Evolutionary conservation across 2,113 vertebrate species (phyloP).

Genomic region (Trematocara unimaculatum): DNA sequence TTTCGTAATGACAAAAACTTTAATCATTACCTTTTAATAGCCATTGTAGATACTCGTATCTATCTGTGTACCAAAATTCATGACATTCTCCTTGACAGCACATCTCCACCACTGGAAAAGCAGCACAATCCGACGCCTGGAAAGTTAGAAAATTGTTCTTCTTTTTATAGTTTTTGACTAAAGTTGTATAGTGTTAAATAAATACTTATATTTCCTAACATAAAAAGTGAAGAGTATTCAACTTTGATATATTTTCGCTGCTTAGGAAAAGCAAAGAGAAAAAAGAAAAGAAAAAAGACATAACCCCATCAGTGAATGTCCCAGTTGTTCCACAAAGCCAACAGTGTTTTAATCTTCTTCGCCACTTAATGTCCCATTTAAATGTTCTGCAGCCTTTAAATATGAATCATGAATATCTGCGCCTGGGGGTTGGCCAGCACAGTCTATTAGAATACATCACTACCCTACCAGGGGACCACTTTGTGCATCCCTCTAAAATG

Average conservation of each 20-base stretch:
- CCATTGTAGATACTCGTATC: not conserved
- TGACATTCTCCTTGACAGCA: not conserved
- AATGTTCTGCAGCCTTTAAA: constrained; percentile 86
- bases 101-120: not conserved
- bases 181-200: not conserved
- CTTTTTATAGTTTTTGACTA: not conserved
- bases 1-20: not conserved
- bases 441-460: constrained; percentile 99
- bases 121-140: not conserved
- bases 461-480: constrained; percentile 93
- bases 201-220: not conserved
- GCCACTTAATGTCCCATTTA: constrained; percentile 94
- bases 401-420: constrained; percentile 95
- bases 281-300: not conserved
- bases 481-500: constrained; percentile 92
- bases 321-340: constrained; percentile 68
- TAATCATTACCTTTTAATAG: not conserved
- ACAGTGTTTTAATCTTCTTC: constrained; percentile 84
- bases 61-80: not conserved
- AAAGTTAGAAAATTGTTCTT: not conserved
- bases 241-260: not conserved
- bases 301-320: constrained; percentile 8
- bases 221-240: not conserved
- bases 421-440: constrained; percentile 84
- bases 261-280: not conserved